A percentile compares a stretch with the other conserved stretches of the same genome.
These are phyloP conservation scores for Theocolax elegans DNA, from an alignment of 1,140 invertebrate species.

Conservation along the genomic window DNA sequence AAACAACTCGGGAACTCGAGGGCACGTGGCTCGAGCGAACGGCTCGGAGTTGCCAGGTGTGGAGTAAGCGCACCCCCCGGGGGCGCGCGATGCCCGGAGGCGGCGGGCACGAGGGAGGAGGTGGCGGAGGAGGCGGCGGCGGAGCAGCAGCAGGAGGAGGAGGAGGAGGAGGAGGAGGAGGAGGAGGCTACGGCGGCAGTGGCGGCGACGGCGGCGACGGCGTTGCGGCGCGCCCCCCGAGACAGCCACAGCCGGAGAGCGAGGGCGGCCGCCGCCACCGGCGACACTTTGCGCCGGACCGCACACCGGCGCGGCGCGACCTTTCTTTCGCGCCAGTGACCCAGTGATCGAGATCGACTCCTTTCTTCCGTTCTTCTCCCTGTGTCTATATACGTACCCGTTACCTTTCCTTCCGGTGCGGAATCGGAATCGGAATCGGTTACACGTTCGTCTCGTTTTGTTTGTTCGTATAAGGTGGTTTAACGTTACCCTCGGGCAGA, in stretches of 20 bases:
- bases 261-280: background rate
- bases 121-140: background rate
- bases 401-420: too few species aligned
- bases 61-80: background rate
- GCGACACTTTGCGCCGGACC: conserved; percentile 37
- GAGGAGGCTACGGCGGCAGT: too few species aligned
- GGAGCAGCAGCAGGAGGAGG: too few species aligned
- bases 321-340: too few species aligned
- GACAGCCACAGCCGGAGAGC: background rate
- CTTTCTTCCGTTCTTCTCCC: background rate
- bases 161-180: too few species aligned
- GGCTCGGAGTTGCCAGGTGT: background rate
- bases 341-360: too few species aligned
- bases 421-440: too few species aligned
- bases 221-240: background rate
- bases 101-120: conserved; percentile 1
- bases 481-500: too few species aligned
- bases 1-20: background rate
- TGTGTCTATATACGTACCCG: background rate
- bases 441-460: too few species aligned
- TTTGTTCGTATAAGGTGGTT: too few species aligned
- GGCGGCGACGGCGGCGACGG: too few species aligned
- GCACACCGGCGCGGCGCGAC: background rate
- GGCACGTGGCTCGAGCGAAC: background rate
- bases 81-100: conserved; percentile 28